A percentile compares a stretch with the other conserved stretches of the same genome.
phyloP scores from a whole-genome alignment of 2,888 invertebrate genomes.

The Idaea biselata region DNA sequence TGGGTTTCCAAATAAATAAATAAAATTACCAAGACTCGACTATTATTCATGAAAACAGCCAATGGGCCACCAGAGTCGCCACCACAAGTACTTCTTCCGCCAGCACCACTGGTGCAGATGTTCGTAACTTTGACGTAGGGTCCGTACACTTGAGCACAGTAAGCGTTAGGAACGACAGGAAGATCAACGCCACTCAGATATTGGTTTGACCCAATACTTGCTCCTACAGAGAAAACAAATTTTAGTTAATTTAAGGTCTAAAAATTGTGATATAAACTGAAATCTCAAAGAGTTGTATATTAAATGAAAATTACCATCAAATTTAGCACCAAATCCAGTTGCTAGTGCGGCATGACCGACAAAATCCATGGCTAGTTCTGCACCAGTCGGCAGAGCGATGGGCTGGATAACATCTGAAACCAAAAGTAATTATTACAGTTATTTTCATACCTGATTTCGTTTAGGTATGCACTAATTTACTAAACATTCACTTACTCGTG shows the following conservation, averaged over 20 bases:
- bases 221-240: constrained; percentile 29
- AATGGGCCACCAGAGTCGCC: constrained; percentile 50
- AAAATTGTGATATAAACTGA: neutral
- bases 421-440: neutral
- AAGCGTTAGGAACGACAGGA: constrained; percentile 42
- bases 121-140: constrained; percentile 34
- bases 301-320: constrained; percentile 38
- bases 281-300: neutral
- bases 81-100: constrained; percentile 46
- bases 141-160: constrained; percentile 39
- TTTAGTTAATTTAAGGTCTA: too few relatives aligned
- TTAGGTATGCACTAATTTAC: neutral
- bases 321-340: constrained; percentile 51
- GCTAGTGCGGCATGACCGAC: constrained; percentile 37
- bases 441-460: neutral
- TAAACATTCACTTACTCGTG: neutral
- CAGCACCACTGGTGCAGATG: constrained; percentile 53
- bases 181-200: constrained; percentile 46
- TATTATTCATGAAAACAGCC: constrained; percentile 10
- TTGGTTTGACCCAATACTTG: constrained; percentile 37
- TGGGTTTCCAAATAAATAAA: too few relatives aligned
- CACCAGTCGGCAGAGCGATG: constrained; percentile 42
- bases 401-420: constrained; percentile 44
- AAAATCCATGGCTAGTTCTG: constrained; percentile 34
- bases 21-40: constrained; percentile 28